Base-by-base conservation (phyloP, 2,888 invertebrate genomes). In the Anarsia innoxiella region DNA sequence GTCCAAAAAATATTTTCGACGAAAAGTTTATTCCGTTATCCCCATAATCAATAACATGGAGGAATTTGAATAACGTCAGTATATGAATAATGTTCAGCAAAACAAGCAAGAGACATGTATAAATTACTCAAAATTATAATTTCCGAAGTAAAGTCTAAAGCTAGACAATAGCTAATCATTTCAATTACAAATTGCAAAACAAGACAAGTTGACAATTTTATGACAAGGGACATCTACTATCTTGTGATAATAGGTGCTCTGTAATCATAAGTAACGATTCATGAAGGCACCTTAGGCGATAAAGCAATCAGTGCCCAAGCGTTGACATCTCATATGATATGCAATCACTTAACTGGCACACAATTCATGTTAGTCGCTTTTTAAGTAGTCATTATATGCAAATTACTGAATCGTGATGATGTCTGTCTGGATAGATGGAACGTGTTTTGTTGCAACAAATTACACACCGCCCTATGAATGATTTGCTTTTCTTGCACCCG, bases 351-450 rank as follows among this genome's bases (percentile, higher is more conserved):
- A 61, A 64, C 63, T 56, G 62, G 44, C 51, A 56, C 56, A 62
- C 66, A 64, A 66, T 65, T 65, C 64, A 69, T 59, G 61, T 64
- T 66, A 66, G 66, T 63, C 57, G 66, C 60, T 68, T 75, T 73
- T 66, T 69, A 73, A 74, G 70, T 66, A 75, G 75, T 71, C 68
- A 76, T 75, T 75, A 74, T 75, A 75, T 75, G 76, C 66, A 71
- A 76, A 77, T 74, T 50, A 64, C 63, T 48, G 59, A 54, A 61
- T 66, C 68, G 67, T 70, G 72, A 64, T 68, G 72, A 72, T 69
- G 53, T 46, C 55, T 66, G 60, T 49, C 54, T 56, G 60, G 71
- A 72, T 72, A 71, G 53, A 63, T 49, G 49, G 51, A 58, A 66
- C 69, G 61, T 63, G 70, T 67, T 61, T 44, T 38, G 39, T 41